A percentile compares a stretch with the other conserved stretches of the same genome.
These are phyloP conservation scores for Periphyllus acericola DNA, from an alignment of 2,888 invertebrate species.

Conservation along the genomic window DNA sequence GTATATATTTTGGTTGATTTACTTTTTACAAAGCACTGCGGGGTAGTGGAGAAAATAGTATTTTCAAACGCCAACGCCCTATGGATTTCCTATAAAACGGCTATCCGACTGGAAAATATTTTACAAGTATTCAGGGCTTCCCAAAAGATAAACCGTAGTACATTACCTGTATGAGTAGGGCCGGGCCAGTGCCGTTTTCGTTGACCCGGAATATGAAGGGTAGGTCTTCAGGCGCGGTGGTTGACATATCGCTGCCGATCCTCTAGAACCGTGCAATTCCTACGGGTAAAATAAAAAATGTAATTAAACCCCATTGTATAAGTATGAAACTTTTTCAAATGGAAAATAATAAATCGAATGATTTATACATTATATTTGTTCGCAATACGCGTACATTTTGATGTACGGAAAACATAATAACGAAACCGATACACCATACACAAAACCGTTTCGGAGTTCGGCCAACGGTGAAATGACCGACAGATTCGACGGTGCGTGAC, in stretches of 20 bases:
- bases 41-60: constrained; percentile 14
- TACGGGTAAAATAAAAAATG: neutral
- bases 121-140: constrained; percentile 25
- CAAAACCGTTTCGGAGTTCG: constrained; percentile 37
- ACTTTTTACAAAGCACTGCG: neutral
- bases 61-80: constrained; percentile 46
- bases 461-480: constrained; percentile 51
- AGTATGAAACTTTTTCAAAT: neutral
- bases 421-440: constrained; percentile 24
- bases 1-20: neutral
- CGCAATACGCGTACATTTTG: neutral
- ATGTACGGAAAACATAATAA: constrained; percentile 12
- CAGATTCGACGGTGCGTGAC: constrained; percentile 29
- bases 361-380: neutral
- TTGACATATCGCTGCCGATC: constrained; percentile 47
- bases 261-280: constrained; percentile 12
- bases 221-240: constrained; percentile 70
- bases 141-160: neutral
- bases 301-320: neutral
- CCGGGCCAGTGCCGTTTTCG: constrained; percentile 80
- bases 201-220: constrained; percentile 81
- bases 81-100: constrained; percentile 49
- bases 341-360: neutral
- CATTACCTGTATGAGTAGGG: constrained; percentile 76
- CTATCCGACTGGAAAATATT: constrained; percentile 8